These are phyloP conservation scores for Eulemur rufifrons DNA, from an alignment of 2,113 vertebrate genomes.

Conservation along the genomic window DNA sequence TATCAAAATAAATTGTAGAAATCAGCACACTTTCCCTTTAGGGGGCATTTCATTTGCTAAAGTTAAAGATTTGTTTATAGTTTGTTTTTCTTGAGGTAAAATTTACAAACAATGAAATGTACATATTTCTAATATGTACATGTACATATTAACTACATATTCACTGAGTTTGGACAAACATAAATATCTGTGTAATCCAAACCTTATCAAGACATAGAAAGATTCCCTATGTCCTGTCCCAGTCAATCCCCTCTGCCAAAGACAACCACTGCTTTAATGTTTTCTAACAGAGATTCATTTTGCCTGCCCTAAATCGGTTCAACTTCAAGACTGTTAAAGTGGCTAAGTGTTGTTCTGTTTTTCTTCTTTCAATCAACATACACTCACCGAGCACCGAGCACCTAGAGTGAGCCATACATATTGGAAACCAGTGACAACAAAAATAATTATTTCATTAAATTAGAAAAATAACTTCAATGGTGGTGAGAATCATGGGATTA, in stretches of 20 bases:
- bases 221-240: background rate
- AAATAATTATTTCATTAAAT: constrained; percentile 63
- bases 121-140: no score
- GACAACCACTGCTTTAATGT: background rate
- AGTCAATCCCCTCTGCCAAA: background rate
- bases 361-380: constrained; percentile 2
- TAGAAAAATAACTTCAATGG: constrained; percentile 48
- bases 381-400: background rate
- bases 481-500: constrained; percentile 51
- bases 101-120: background rate
- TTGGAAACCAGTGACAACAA: constrained; percentile 23
- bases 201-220: background rate
- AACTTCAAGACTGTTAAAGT: background rate
- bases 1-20: background rate
- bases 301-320: background rate
- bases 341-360: constrained; percentile 23
- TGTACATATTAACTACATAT: background rate
- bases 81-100: background rate
- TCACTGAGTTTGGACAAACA: background rate
- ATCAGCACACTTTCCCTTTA: background rate
- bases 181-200: background rate
- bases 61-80: background rate
- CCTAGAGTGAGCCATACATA: background rate
- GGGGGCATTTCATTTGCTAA: background rate
- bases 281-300: background rate